Conservation (phyloP, 1,140 invertebrate genomes). For the Apis florea region DNA sequence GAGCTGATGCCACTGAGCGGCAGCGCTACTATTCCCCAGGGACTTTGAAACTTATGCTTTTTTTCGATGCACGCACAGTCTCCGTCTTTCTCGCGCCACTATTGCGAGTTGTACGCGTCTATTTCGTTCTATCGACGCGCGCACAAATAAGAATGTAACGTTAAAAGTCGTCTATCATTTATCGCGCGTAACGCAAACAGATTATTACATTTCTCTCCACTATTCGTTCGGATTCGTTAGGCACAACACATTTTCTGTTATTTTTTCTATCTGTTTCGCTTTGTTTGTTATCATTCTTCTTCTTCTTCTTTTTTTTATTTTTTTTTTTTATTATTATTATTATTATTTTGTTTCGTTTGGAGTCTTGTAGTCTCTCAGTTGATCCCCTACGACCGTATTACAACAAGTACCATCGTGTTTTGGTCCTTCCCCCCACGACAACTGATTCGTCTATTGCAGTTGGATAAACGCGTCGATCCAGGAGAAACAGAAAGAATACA, state of each 20-base stretch:
- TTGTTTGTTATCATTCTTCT: not conserved
- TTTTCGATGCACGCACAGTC: not conserved
- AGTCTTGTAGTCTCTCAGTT: constrained; percentile 60
- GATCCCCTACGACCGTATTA: constrained; percentile 47
- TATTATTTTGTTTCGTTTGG: constrained; percentile 16
- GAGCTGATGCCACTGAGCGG: not conserved
- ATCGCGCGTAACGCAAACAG: not conserved
- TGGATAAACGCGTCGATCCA: constrained; percentile 11
- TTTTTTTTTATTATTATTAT: not conserved
- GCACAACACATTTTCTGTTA: constrained; percentile 52
- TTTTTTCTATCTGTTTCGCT: not conserved
- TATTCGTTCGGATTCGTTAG: constrained; percentile 43
- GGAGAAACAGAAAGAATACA: constrained; percentile 6
- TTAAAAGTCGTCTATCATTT: not conserved
- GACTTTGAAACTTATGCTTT: not conserved
- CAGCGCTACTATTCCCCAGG: not conserved
- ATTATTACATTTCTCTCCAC: not conserved
- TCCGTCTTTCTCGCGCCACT: not conserved
- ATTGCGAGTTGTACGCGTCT: not conserved
- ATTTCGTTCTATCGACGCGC: constrained; percentile 9
- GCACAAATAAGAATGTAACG: not conserved
- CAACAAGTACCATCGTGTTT: constrained; percentile 38
- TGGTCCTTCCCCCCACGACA: constrained; percentile 3
- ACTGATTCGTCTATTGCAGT: constrained; percentile 12
- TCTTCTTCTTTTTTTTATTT: not conserved